These are phyloP conservation scores for Rhinella marina DNA, from an alignment of 2,797 vertebrate genomes.

Conservation along the genomic window DNA sequence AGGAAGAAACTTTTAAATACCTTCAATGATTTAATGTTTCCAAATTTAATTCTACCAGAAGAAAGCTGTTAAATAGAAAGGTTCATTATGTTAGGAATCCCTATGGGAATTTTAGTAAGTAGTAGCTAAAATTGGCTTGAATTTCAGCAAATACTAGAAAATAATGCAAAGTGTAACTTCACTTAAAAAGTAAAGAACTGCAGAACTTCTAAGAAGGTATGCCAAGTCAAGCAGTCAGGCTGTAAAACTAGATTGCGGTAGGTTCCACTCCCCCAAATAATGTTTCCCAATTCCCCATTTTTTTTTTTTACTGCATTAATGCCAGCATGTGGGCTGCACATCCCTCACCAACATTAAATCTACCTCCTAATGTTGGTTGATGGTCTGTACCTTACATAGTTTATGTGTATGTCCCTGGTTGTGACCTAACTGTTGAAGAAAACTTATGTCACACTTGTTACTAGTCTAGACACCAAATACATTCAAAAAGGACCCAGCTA, in stretches of 20 bases:
- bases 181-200: neutral
- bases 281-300: neutral
- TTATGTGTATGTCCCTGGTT: too few relatives aligned
- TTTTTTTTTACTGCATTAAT: too few relatives aligned
- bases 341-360: too few relatives aligned
- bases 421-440: too few relatives aligned
- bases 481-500: too few relatives aligned
- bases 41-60: neutral
- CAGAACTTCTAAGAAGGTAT: neutral
- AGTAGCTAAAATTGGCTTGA: neutral
- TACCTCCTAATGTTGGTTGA: too few relatives aligned
- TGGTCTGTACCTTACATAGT: too few relatives aligned
- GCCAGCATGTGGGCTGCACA: too few relatives aligned
- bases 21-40: neutral
- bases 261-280: neutral
- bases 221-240: neutral
- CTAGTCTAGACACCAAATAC: too few relatives aligned
- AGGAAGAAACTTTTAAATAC: constrained; percentile 1
- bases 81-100: neutral
- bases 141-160: neutral
- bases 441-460: too few relatives aligned
- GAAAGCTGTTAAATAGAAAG: neutral
- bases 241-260: neutral
- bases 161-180: neutral
- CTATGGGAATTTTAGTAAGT: neutral